Evolutionary conservation across 2,113 vertebrate species (phyloP).

Genomic region (Salvelinus fontinalis): DNA sequence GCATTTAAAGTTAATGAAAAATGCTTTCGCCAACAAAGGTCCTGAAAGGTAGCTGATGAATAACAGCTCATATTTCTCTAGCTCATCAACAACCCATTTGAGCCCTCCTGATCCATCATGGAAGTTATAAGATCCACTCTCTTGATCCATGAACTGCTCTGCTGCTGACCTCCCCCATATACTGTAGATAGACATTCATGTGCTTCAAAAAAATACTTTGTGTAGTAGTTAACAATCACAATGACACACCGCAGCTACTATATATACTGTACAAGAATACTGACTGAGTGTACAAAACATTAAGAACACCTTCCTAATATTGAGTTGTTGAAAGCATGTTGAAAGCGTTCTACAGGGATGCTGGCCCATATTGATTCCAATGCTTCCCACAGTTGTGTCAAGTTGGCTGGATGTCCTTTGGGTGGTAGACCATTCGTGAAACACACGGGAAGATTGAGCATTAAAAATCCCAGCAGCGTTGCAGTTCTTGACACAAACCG

Average conservation of each 20-base stretch:
- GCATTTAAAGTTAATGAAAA: constrained; percentile 8
- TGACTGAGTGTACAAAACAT: too few species aligned
- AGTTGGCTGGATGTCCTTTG: too few species aligned
- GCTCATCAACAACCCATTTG: constrained; percentile 11
- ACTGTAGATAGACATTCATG: constrained; percentile 8
- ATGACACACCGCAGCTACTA: constrained; percentile 39
- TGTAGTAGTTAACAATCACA: constrained; percentile 37
- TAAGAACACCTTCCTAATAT: too few species aligned
- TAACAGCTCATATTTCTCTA: constrained; percentile 25
- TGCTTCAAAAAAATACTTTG: constrained; percentile 53
- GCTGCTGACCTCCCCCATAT: constrained; percentile 42
- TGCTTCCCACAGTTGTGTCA: too few species aligned
- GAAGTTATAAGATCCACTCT: constrained; percentile 40
- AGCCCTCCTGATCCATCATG: constrained; percentile 34
- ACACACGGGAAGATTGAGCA: too few species aligned
- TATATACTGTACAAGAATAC: constrained; percentile 35
- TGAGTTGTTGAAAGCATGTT: too few species aligned
- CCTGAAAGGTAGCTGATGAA: constrained; percentile 51
- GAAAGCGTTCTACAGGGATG: too few species aligned
- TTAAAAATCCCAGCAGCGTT: too few species aligned
- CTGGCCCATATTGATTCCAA: too few species aligned
- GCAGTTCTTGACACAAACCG: too few species aligned
- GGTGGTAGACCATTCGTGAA: too few species aligned
- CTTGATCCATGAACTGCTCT: constrained; percentile 44
- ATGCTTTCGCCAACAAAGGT: constrained; percentile 15